Conservation (phyloP, 2,797 vertebrate species). For the Chelonia mydas region DNA sequence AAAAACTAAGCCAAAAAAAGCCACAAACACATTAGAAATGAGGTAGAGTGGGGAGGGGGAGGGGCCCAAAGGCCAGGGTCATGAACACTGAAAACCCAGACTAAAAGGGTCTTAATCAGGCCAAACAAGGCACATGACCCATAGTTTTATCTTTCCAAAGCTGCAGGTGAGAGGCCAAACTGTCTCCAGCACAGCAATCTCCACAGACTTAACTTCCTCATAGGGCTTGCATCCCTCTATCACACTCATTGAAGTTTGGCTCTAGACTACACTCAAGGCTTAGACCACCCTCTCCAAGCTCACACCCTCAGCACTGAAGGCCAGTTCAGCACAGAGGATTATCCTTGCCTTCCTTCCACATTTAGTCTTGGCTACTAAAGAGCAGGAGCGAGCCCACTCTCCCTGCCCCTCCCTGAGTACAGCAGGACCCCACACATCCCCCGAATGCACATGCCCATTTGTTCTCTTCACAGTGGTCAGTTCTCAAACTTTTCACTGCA, state of each 20-base stretch:
- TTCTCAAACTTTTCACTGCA: neutral
- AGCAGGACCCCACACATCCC: neutral
- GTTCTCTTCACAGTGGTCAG: neutral
- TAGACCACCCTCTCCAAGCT: neutral
- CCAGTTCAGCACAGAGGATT: neutral
- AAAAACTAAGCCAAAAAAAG: neutral
- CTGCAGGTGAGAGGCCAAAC: neutral
- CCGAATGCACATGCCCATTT: rapidly evolving
- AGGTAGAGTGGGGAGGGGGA: neutral
- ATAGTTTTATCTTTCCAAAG: neutral
- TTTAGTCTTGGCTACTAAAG: neutral
- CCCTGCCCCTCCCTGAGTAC: neutral
- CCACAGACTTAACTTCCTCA: neutral
- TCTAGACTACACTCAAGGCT: neutral
- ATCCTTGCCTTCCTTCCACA: neutral
- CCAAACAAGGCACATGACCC: neutral
- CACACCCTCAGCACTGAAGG: neutral
- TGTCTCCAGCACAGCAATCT: neutral
- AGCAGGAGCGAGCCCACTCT: neutral
- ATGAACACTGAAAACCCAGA: neutral
- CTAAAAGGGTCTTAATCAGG: neutral
- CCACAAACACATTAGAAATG: neutral
- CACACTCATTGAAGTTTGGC: neutral
- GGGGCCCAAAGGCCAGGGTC: neutral
- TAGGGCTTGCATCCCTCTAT: neutral